These are phyloP conservation scores for Cremastinae sp. DNA, from an alignment of 2,888 invertebrate genomes.

Conservation along the genomic window DNA sequence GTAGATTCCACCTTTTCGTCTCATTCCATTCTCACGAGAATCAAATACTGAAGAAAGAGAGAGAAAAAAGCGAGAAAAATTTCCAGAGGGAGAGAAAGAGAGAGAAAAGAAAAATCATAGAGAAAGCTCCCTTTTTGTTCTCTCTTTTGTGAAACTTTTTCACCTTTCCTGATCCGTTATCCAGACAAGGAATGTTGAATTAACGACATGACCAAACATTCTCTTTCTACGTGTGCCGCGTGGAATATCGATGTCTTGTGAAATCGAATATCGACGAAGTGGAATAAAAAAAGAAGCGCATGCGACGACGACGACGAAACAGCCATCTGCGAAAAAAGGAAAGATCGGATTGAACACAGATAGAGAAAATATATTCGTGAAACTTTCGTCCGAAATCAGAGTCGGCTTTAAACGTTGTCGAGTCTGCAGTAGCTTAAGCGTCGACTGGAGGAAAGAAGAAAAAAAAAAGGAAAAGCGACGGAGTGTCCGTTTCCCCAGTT, in stretches of 20 bases:
- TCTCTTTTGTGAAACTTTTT: conserved; percentile 31
- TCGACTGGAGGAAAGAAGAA: conserved; percentile 1
- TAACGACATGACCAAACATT: conserved; percentile 32
- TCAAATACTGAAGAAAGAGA: background rate
- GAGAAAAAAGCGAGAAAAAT: no score
- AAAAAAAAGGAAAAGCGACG: conserved; percentile 3
- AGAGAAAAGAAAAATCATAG: conserved; percentile 2
- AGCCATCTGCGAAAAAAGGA: conserved; percentile 3
- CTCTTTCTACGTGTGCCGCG: conserved; percentile 1
- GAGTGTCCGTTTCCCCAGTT: conserved; percentile 8
- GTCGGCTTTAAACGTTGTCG: conserved; percentile 19
- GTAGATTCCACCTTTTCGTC: conserved; percentile 21
- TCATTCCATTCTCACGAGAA: conserved; percentile 9
- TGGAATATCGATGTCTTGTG: conserved; percentile 43
- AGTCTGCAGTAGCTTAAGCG: background rate
- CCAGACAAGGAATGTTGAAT: conserved; percentile 33
- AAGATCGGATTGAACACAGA: conserved; percentile 4
- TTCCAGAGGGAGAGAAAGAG: no score
- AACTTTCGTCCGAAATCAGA: conserved; percentile 46
- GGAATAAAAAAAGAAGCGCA: conserved; percentile 13
- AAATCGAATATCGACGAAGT: conserved; percentile 36
- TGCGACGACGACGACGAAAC: background rate
- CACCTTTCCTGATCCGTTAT: conserved; percentile 23
- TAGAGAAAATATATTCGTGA: conserved; percentile 43
- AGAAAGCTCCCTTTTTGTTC: conserved; percentile 5